Evolutionary conservation across 2,797 vertebrate species (phyloP).

Genomic region (Zalophus californianus): DNA sequence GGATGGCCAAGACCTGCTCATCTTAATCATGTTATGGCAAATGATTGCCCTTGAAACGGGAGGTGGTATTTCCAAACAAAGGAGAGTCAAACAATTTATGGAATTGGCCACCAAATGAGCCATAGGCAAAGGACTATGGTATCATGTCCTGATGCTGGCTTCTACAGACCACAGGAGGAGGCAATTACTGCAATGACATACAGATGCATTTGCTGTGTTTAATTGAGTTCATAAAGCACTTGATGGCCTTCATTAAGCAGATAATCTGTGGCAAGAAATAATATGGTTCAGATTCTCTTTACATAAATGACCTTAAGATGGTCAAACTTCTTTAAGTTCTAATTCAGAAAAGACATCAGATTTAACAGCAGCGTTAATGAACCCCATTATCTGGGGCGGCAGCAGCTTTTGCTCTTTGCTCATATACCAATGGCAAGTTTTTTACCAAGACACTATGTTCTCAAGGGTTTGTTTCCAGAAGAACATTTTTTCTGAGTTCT

Average conservation of each 20-base stretch:
- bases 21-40: background rate
- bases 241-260: background rate
- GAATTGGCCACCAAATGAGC: background rate
- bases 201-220: background rate
- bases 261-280: constrained; percentile 41
- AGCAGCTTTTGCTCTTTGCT: background rate
- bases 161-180: background rate
- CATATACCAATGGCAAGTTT: background rate
- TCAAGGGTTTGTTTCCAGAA: background rate
- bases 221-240: background rate
- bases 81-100: background rate
- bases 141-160: background rate
- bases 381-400: background rate
- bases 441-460: background rate
- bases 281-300: constrained; percentile 7
- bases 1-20: background rate
- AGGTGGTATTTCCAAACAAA: background rate
- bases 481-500: constrained; percentile 23
- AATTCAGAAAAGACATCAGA: constrained; percentile 14
- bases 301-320: constrained; percentile 35
- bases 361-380: background rate
- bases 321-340: constrained; percentile 14
- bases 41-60: background rate
- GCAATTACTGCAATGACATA: background rate
- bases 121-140: background rate